phyloP scores from a whole-genome alignment of 1,140 invertebrate species.

The Meloidogyne chitwoodi region DNA sequence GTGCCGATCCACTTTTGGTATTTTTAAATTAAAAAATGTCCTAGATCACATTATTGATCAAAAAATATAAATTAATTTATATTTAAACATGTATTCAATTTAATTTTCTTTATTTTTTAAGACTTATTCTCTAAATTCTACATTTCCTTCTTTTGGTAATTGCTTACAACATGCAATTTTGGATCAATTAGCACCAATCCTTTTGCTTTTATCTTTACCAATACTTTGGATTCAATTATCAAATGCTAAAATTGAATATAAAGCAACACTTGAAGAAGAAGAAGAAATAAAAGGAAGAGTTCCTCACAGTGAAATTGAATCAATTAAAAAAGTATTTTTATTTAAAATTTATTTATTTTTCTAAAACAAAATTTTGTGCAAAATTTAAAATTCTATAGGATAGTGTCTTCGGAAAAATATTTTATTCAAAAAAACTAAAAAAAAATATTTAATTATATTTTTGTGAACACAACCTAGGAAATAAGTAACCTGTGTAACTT shows the following conservation, averaged over 20 bases:
- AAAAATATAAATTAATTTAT: too few species aligned
- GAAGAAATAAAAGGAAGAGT: background rate
- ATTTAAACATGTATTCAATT: background rate
- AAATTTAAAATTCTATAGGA: too few species aligned
- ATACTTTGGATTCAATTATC: constrained; percentile 29
- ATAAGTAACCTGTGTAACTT: too few species aligned
- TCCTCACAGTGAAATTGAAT: background rate
- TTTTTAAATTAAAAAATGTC: background rate
- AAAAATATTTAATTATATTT: too few species aligned
- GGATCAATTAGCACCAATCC: constrained; percentile 24
- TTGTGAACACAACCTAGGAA: too few species aligned
- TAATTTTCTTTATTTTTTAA: background rate
- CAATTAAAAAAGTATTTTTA: background rate
- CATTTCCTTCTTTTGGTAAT: constrained; percentile 13
- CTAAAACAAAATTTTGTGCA: too few species aligned
- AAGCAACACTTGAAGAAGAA: background rate
- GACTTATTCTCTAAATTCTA: background rate
- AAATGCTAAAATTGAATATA: background rate
- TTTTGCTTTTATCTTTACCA: constrained; percentile 33
- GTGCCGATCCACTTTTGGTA: background rate
- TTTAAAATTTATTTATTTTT: too few species aligned
- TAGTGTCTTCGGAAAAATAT: too few species aligned
- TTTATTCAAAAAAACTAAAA: too few species aligned
- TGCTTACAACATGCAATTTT: constrained; percentile 41
- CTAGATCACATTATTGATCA: too few species aligned